Base-by-base conservation (phyloP, 1,140 invertebrate species). In the Tetraneura akinire region DNA sequence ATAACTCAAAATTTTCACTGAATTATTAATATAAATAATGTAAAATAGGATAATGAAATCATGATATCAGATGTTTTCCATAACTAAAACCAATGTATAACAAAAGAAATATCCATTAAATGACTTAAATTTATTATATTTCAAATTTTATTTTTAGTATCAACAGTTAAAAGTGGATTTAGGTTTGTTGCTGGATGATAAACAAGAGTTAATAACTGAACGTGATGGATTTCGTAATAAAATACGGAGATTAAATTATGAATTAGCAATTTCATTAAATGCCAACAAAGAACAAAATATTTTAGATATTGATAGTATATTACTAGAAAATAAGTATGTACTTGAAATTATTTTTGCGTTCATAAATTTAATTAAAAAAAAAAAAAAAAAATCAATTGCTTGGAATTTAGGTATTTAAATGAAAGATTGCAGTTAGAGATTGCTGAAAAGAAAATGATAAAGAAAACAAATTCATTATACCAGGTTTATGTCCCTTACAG, bases 161-260 rank as follows among this genome's bases (percentile, higher is more conserved):
- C 85, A 88, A 80, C 90, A 92, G 85, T 85, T 93, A 45, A 89
- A 92, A 85, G 84, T 89, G 37, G 93, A 96, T 86, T 87, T 95
- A 23, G 90, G 93, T 84, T 86, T 88, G 60, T 89, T 94, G 26
- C 85, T 96, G 49, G 94, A 96, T 87, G 94, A 96, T 84, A 95
- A 95, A 85, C 93, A 95, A 84, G 94, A 96, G 83, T 84, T 94
- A 23, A 89, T 92, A 26, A 91, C 89, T 16, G 93, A 95, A 84
- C 87, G 93, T 81, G 93, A 95, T 86, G 92, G 91, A n/a, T 94
- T 93, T 83, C 92, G 92, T 84, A 92, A 89, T 82, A 96, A 96
- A 86, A 91, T 93, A 18, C 92, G 94, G 84, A 87, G 93, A 49
- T 88, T 96, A 5, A 96, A 95, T 86, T 90, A 93, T 83, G 92